Evolutionary conservation across 2,888 invertebrate genomes (phyloP).

Genomic region (Autographa gamma): DNA sequence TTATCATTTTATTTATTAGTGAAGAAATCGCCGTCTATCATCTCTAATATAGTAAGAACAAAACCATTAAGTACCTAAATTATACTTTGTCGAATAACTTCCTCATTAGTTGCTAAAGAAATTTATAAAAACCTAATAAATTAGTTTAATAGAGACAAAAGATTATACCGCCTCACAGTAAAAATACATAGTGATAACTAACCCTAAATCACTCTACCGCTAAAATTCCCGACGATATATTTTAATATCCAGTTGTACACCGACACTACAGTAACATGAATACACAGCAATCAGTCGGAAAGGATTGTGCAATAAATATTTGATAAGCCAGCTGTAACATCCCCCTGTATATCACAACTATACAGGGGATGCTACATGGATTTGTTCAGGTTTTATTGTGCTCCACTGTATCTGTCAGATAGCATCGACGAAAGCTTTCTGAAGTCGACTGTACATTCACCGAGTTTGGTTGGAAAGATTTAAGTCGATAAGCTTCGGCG

Average conservation of each 20-base stretch:
- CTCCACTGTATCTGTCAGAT: constrained; percentile 5
- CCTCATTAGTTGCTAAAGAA: no score
- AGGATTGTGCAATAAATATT: constrained; percentile 68
- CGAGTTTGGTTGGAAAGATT: not conserved
- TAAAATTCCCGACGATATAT: constrained; percentile 35
- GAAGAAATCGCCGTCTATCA: no score
- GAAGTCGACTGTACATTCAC: not conserved
- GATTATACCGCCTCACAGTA: not conserved
- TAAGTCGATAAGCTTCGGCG: not conserved
- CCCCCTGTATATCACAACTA: constrained; percentile 31
- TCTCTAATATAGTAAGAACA: no score
- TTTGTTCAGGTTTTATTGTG: constrained; percentile 26
- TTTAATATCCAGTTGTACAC: constrained; percentile 62
- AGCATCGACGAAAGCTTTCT: not conserved
- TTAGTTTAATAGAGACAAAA: no score
- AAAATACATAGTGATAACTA: not conserved
- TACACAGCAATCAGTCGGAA: constrained; percentile 64
- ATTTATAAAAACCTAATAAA: no score
- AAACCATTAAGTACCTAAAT: no score
- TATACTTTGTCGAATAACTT: no score
- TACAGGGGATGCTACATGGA: not conserved
- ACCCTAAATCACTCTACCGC: constrained; percentile 9
- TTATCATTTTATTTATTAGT: no score
- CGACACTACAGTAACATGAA: constrained; percentile 49
- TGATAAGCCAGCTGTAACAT: constrained; percentile 53